Evolutionary conservation across 2,797 vertebrate species (phyloP).

Genomic region (Melanotaenia maccullochi): DNA sequence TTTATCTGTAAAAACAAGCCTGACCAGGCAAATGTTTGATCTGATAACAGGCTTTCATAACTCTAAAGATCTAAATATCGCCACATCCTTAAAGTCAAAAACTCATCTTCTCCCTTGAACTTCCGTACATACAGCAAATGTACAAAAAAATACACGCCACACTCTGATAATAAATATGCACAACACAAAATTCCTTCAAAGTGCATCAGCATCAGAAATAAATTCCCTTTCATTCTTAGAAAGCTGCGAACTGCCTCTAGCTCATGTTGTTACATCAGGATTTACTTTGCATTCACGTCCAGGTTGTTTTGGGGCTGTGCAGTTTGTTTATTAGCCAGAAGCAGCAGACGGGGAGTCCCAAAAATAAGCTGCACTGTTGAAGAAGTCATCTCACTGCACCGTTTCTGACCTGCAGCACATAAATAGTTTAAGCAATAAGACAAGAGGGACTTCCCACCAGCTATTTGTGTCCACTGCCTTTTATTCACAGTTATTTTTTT

Average conservation of each 20-base stretch:
- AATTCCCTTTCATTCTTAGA: slow-evolving; percentile 20
- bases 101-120: not conserved
- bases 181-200: slow-evolving; percentile 26
- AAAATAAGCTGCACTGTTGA: slow-evolving; percentile 39
- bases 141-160: not conserved
- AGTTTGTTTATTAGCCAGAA: slow-evolving; percentile 37
- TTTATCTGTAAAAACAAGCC: slow-evolving; percentile 1
- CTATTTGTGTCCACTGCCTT: slow-evolving; percentile 4
- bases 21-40: slow-evolving; percentile 27
- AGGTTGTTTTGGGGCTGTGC: slow-evolving; percentile 27
- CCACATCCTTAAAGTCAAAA: not conserved
- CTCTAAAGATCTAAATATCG: not conserved
- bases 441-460: slow-evolving; percentile 12
- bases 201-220: slow-evolving; percentile 27
- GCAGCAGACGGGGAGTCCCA: slow-evolving; percentile 27
- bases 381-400: slow-evolving; percentile 19
- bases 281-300: slow-evolving; percentile 11
- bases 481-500: not conserved
- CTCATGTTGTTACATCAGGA: slow-evolving; percentile 24
- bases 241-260: slow-evolving; percentile 15
- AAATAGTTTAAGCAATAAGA: slow-evolving; percentile 24
- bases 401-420: slow-evolving; percentile 10
- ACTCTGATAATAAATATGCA: slow-evolving; percentile 18
- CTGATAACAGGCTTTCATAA: slow-evolving; percentile 16
- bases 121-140: not conserved